Evolutionary conservation across 1,140 invertebrate species (phyloP), one percentile per base, ranked within the genome.

Genomic region (Neodiprion fabricii): DNA sequence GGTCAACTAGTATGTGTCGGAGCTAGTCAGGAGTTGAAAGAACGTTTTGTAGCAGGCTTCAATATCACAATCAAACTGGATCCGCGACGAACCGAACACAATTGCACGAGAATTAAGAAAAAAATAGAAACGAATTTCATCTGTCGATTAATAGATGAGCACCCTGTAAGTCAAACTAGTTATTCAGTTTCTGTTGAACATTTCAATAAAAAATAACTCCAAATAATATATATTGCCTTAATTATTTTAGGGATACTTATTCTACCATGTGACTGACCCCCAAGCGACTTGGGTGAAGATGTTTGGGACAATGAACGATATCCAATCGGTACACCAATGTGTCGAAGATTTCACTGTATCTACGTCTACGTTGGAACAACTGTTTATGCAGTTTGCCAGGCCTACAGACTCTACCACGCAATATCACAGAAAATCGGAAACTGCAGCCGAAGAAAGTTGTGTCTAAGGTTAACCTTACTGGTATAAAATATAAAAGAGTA

Each of bases 1-100:
- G 96, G 96, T 1, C 89, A 92, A 73, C 91, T 97, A 75, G 91
- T 91, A 77, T 95, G 93, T 76, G 85, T 95, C 73, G 94, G 94
- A 9, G 90, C 92, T 1, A 88, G 91, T 76, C 93, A 94, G 85
- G 92, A 94, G 80, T 84, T 94, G 69, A 94, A 94, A 72, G 88
- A 90, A 68, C 85, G 85, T 48, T 90, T 91, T 78, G 89, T 89
- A 23, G 83, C 85, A 23, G 91, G 91, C n/a, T 89, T 90, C 78
- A 85, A 90, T 77, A 88, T 91, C 11, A 73, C 48, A 8, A 28
- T 80, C 66, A 82, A 80, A 71, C 67, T 78, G 72, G 67, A 68
- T 74, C 82, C 83, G 1, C 79, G 70, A 28, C 76, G 79, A 73
- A 77, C 77, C 7, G 70, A 74, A 0, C 70, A 72, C 7, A 78